phyloP scores from a whole-genome alignment of 2,888 invertebrate genomes.

The Aradus depressus region DNA sequence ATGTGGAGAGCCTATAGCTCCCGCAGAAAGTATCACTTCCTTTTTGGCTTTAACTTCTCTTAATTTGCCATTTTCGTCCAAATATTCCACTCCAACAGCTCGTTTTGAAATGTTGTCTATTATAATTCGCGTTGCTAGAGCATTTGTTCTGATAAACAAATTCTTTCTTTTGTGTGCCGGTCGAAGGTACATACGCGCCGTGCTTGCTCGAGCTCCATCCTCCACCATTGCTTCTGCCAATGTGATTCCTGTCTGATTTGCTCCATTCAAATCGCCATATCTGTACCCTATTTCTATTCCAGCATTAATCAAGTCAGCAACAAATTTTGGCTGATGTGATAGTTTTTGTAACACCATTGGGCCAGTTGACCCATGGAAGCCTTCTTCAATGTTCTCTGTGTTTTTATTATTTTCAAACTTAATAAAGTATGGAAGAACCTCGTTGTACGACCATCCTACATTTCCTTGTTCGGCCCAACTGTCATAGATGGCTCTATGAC shows the following conservation, averaged over 20 bases:
- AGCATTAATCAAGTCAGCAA: constrained; percentile 36
- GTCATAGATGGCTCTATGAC: constrained; percentile 58
- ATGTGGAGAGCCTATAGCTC: constrained; percentile 55
- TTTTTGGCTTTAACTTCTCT: constrained; percentile 53
- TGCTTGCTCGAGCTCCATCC: constrained; percentile 36
- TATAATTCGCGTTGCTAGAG: constrained; percentile 41
- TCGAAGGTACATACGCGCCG: constrained; percentile 44
- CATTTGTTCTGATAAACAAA: constrained; percentile 39
- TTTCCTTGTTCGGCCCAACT: constrained; percentile 48
- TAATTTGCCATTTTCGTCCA: constrained; percentile 35
- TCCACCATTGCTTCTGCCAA: constrained; percentile 32
- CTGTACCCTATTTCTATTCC: constrained; percentile 37
- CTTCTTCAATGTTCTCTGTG: constrained; percentile 35
- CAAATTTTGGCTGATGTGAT: constrained; percentile 36
- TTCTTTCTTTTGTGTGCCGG: constrained; percentile 34
- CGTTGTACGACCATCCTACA: constrained; percentile 44
- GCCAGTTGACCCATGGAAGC: constrained; percentile 38
- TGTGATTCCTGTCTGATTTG: constrained; percentile 31
- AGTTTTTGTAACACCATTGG: constrained; percentile 37
- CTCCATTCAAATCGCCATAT: constrained; percentile 36
- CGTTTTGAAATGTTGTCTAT: constrained; percentile 43
- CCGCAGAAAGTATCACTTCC: constrained; percentile 54
- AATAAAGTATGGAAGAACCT: constrained; percentile 37
- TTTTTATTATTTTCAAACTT: constrained; percentile 38
- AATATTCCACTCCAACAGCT: constrained; percentile 68